Percentiles rank a stretch among this genome's conserved stretches.
These are phyloP conservation scores for Listronotus oregonensis DNA, from an alignment of 1,140 invertebrate genomes.

Conservation along the genomic window DNA sequence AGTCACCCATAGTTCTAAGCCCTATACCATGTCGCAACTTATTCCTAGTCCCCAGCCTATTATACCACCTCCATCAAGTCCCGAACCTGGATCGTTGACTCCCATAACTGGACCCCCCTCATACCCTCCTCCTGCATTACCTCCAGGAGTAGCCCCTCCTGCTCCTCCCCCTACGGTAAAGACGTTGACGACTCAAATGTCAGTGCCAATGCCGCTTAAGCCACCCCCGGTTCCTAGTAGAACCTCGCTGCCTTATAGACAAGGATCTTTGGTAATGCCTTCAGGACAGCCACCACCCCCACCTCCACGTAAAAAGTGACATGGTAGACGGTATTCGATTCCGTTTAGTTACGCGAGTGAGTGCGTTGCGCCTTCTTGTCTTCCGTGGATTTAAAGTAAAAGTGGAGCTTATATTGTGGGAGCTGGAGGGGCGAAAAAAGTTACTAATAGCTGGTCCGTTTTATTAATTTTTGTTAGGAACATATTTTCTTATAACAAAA, in stretches of 20 bases:
- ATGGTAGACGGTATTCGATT: slow-evolving; percentile 45
- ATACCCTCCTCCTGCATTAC: slow-evolving; percentile 53
- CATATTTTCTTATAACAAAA: too few species aligned
- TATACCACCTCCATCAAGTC: slow-evolving; percentile 29
- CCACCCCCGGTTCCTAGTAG: slow-evolving; percentile 51
- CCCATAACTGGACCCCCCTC: slow-evolving; percentile 51
- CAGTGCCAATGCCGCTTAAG: slow-evolving; percentile 24
- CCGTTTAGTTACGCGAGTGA: slow-evolving; percentile 48
- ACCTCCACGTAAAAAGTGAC: slow-evolving; percentile 50
- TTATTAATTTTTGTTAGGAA: too few species aligned
- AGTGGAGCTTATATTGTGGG: too few species aligned
- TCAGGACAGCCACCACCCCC: slow-evolving; percentile 44
- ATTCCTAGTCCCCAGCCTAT: neutral
- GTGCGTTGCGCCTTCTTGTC: slow-evolving; percentile 48
- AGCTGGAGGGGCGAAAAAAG: too few species aligned
- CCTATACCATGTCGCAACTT: neutral
- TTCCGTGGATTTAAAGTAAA: slow-evolving; percentile 46
- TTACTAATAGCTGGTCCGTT: too few species aligned
- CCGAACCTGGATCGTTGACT: slow-evolving; percentile 48
- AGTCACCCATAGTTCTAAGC: too few species aligned
- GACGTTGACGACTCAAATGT: slow-evolving; percentile 40
- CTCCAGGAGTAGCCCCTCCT: slow-evolving; percentile 50
- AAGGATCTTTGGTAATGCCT: slow-evolving; percentile 30
- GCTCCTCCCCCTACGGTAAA: slow-evolving; percentile 47
- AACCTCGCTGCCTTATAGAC: slow-evolving; percentile 38